Base-by-base conservation (phyloP, 2,113 vertebrate genomes). In the Cyphomyrus plagiostoma region DNA sequence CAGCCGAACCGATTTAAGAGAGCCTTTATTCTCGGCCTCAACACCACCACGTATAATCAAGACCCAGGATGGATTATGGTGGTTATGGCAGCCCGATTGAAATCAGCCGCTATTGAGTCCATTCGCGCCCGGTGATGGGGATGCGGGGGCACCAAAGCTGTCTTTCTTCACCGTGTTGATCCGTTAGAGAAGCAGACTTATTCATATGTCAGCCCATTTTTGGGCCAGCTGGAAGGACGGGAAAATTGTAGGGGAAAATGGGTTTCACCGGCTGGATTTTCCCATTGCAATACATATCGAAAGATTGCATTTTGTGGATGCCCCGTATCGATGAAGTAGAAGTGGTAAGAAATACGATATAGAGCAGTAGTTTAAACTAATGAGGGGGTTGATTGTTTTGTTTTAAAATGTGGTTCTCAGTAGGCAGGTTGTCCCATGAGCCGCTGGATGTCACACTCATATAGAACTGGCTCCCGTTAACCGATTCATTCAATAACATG, bases 91-190 rank as follows among this genome's bases (percentile, higher is more conserved):
- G 46, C 46, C 66, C 58, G 49, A 88, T 88, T 17, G n/a, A 88
- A 50, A 88, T 88, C 45, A 88, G 70, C 88, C 58, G 62, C 88
- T 50, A 77, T 88, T 66, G 42, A 50, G 46, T 46, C 88, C 49
- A 50, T 77, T 88, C 49, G 62, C 46, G 62, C 45, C 11, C 21
- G 35, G 30, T 77, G 88, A 74, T 77, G 48, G 15, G 8, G 39
- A 48, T 35, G 70, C 46, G n/a, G 88, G 46, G 62, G 70, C 26
- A 10, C 39, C 30, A 50, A 88, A 58, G 62, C 48, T 15, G 45
- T 50, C 30, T 45, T 49, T 77, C 8, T 88, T 45, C 9, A 26
- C 26, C 23, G 62, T 30, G 58, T 77, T n/a, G 48, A 50, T 77
- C 46, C 66, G n/a, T 45, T 42, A 21, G 23, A 42, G 39, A 88